Conservation (phyloP, 2,888 invertebrate species). For the Melinaea marsaeus region DNA sequence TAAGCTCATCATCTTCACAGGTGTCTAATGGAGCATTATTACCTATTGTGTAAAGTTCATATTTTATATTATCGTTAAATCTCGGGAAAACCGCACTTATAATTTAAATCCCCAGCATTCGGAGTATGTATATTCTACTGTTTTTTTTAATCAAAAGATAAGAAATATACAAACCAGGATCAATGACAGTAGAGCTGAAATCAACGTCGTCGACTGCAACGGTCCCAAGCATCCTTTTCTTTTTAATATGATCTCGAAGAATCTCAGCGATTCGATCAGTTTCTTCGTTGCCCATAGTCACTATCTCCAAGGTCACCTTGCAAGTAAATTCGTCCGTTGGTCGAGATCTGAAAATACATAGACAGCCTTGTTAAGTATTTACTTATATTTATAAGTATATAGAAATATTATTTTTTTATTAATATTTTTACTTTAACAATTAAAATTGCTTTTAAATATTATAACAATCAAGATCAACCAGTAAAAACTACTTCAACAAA, state of each 20-base stretch:
- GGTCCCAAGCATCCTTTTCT: conserved; percentile 72
- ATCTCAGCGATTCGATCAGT: conserved; percentile 69
- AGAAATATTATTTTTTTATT: neutral
- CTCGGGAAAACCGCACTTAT: too few relatives aligned
- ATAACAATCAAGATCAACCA: too few relatives aligned
- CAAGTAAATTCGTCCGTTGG: conserved; percentile 79
- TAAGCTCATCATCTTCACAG: conserved; percentile 47
- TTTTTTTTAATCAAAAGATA: too few relatives aligned
- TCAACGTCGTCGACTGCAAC: conserved; percentile 77
- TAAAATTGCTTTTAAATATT: too few relatives aligned
- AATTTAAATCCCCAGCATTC: too few relatives aligned
- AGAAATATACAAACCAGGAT: conserved; percentile 50
- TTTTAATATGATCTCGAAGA: conserved; percentile 77
- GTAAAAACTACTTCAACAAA: neutral
- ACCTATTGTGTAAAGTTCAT: conserved; percentile 28
- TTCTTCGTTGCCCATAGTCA: conserved; percentile 77
- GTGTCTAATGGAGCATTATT: conserved; percentile 40
- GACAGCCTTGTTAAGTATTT: neutral
- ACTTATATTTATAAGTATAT: neutral
- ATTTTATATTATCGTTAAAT: neutral
- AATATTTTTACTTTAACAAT: neutral
- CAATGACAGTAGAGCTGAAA: conserved; percentile 70
- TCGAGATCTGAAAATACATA: conserved; percentile 63
- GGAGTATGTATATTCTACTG: too few relatives aligned
- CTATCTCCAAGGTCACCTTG: conserved; percentile 83